These are phyloP conservation scores for Conger conger DNA, from an alignment of 2,113 vertebrate species.

Conservation along the genomic window DNA sequence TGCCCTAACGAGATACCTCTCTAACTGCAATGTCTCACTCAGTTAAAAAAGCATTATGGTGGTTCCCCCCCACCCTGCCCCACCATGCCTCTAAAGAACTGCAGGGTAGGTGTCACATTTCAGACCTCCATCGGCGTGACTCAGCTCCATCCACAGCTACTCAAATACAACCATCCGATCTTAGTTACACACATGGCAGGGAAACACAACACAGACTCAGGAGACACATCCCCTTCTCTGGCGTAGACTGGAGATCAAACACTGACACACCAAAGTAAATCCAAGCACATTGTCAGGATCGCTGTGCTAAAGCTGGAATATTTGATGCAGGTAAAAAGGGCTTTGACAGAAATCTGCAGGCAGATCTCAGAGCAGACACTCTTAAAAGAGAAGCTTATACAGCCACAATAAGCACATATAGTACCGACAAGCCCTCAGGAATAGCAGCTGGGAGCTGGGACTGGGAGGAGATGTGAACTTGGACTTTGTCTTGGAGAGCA, in stretches of 20 bases:
- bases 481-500: background rate
- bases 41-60: background rate
- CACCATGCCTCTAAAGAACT: background rate
- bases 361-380: background rate
- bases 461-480: background rate
- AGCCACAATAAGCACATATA: background rate
- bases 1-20: background rate
- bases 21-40: background rate
- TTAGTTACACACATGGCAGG: background rate
- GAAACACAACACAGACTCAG: background rate
- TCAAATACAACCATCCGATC: background rate
- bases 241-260: background rate
- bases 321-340: background rate
- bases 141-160: background rate
- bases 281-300: background rate
- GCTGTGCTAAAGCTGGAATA: background rate
- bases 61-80: background rate
- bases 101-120: conserved; percentile 41
- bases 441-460: background rate
- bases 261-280: background rate
- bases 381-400: background rate
- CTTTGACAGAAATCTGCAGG: background rate
- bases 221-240: background rate
- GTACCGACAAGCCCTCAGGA: background rate
- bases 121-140: conserved; percentile 34